phyloP scores from a whole-genome alignment of 2,113 vertebrate species.

The Prunella himalayana region DNA sequence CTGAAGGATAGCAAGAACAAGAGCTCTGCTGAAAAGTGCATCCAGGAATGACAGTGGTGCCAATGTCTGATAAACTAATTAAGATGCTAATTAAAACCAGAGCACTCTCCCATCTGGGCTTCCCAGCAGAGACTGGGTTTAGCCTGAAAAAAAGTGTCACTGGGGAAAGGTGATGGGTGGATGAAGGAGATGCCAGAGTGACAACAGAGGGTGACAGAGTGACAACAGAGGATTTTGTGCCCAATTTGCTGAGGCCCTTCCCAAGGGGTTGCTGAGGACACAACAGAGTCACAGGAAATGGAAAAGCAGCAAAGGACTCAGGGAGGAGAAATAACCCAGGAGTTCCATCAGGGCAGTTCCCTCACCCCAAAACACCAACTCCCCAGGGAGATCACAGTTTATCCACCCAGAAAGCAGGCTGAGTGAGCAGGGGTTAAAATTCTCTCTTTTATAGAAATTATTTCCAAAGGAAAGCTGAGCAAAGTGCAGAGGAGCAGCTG shows the following conservation, averaged over 20 bases:
- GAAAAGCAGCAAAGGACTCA: background rate
- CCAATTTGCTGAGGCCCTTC: background rate
- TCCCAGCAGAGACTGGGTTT: background rate
- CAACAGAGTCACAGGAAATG: rapidly evolving
- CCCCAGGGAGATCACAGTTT: background rate
- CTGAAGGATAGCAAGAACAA: background rate
- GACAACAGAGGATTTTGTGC: background rate
- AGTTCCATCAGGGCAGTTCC: background rate
- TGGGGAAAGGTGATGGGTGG: background rate
- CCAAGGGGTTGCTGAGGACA: background rate
- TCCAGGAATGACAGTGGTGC: background rate
- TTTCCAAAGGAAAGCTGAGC: background rate
- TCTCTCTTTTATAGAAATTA: background rate
- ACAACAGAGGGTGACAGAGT: background rate
- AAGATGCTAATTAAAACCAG: constrained; percentile 30
- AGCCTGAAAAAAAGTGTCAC: background rate
- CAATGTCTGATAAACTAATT: background rate
- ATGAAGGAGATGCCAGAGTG: background rate
- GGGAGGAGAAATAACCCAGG: background rate
- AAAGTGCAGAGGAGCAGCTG: background rate
- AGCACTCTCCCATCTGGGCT: background rate
- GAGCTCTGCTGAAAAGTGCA: background rate
- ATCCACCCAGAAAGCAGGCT: background rate
- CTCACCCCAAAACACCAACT: background rate
- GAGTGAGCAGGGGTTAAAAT: background rate